Base-by-base conservation (phyloP, 2,113 vertebrate species). In the Pangasianodon hypophthalmus region DNA sequence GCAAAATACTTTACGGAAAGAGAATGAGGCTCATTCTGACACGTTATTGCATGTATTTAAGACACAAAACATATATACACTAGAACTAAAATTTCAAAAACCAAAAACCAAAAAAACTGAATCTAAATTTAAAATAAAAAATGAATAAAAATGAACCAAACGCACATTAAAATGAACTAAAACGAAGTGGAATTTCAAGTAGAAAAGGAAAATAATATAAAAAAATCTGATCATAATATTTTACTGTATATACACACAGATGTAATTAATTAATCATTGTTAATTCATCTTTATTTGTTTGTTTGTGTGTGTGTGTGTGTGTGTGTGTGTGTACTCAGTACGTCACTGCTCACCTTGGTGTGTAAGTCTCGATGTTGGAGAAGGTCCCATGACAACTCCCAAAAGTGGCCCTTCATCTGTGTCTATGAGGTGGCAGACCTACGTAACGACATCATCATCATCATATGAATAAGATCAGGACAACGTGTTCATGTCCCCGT, bases 371-470 rank as follows among this genome's bases (percentile, higher is more conserved):
- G 97, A 96, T 2, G 97, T 96, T 32, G 95, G 94, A 56, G 96
- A 95, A 60, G 95, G 96, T 37, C 94, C 96, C 77, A 94, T 92
- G 88, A 96, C 94, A 69, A 96, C 62, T 41, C 94, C 96, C 84
- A 95, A 93, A 87, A 95, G 95, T 44, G 94, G 95, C 90, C 96
- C 92, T 87, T 98, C 97, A 90, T 97, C 97, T n/a, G 97, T 97
- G 80, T 98, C 96, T 84, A 98, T 96, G 85, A 99, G 96, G 88
- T 99, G 98, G 62, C 96, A 96, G 79, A 99, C 98, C 98, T 99
- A 91, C 67, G 82, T 46, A 92, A 85, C 79, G 26, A 13, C 44
- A 84, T 46, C 75, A 77, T 41, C 71, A 81, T 64, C 32, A 67
- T 48, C 29, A 81, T 83, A 81, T 54, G 29, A 81, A 56, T 50